Evolutionary conservation across 2,797 vertebrate species (phyloP), one percentile per base, ranked within the genome.

Genomic region (Smutsia gigantea): DNA sequence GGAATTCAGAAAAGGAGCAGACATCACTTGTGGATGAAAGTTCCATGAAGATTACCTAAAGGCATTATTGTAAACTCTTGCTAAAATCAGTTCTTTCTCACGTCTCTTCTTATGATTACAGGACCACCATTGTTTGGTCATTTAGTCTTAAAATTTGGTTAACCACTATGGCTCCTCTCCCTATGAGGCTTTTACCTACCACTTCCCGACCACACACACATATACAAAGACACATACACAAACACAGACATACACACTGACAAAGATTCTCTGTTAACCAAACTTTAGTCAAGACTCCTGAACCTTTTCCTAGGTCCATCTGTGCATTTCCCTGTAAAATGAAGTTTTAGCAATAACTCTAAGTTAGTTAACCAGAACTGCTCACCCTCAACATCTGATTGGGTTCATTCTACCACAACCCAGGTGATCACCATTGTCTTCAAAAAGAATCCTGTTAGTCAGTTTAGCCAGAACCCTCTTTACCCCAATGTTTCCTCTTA

Each of bases 71-170:
- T 46, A 90, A 74, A 77, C 86, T 23, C 55, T 64, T 46, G 61
- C 81, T 97, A 64, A 87, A 97, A 64, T 86, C 61, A 10, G 15
- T 46, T 66, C 31, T 77, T 92, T 68, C 77, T 74, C 14, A 15
- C 29, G 85, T 79, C 51, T 90, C 39, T 83, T 94, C 71, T 46
- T 39, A 39, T 34, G 18, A 63, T 75, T 49, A 53, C 10, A 63
- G 19, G 5, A 18, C 7, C 7, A 81, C 12, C 51, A 53, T 0
- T 46, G n/a, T 55, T 55, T 31, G 4, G 14, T 53, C 51, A 69
- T 51, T 96, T 88, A 39, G 27, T 88, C n/a, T 37, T 19, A 39
- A 71, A 82, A 59, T 34, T 7, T 27, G 18, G 9, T 13, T 6
- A 19, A 49, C 14, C 21, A 7, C n/a, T 39, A 42, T 2, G 7